Percentiles rank a stretch among this genome's conserved stretches.
These are phyloP conservation scores for Catalaphyllia jardinei DNA, from an alignment of 64 coral and sea anemone species.

Conservation along the genomic window DNA sequence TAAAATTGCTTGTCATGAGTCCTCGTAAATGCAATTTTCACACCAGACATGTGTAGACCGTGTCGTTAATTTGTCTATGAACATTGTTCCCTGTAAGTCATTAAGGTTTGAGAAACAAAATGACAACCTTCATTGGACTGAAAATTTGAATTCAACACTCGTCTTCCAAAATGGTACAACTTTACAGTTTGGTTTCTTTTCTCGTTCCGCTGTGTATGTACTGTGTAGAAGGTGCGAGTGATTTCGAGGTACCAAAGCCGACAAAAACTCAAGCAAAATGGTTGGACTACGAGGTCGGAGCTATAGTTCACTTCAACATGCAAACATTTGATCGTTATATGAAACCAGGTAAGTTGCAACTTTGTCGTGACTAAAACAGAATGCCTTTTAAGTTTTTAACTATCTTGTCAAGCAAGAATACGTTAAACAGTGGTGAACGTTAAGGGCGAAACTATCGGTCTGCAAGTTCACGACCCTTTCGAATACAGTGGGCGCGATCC, in stretches of 20 bases:
- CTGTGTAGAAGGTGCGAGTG: not conserved
- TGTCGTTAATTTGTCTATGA: no score
- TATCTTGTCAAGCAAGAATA: no score
- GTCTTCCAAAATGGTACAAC: not conserved
- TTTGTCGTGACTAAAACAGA: no score
- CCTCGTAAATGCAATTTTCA: no score
- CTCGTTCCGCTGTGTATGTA: not conserved
- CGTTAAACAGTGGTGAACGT: no score
- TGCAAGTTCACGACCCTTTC: no score
- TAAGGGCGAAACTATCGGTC: no score
- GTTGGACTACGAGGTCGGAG: conserved; percentile 67
- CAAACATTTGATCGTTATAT: conserved; percentile 54
- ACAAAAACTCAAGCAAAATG: conserved; percentile 54
- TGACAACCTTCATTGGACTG: not conserved
- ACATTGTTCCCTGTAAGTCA: no score
- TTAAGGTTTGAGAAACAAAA: not conserved
- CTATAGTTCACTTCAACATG: conserved; percentile 71
- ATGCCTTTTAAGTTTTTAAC: no score
- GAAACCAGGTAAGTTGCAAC: conserved; percentile 38
- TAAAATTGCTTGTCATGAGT: not conserved
- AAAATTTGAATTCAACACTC: not conserved
- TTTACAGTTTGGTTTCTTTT: not conserved
- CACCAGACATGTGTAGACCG: no score
- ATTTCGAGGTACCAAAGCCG: conserved; percentile 46
- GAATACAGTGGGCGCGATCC: no score